These are phyloP conservation scores for Chrysemys picta DNA, from an alignment of 2,113 vertebrate species.

Conservation along the genomic window DNA sequence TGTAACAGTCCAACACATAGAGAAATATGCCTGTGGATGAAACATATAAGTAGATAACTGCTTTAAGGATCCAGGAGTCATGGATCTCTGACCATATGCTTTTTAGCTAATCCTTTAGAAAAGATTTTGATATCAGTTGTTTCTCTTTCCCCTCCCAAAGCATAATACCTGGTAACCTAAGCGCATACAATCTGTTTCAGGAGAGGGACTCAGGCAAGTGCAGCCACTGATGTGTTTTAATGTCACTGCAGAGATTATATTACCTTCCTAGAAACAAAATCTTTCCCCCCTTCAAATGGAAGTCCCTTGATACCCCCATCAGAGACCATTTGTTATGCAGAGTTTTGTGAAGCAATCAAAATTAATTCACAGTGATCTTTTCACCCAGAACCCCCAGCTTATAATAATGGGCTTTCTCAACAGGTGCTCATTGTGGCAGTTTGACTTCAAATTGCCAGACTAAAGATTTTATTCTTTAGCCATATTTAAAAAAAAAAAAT, in stretches of 20 bases:
- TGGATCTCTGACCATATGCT: conserved; percentile 62
- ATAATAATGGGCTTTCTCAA: conserved; percentile 84
- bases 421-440: conserved; percentile 78
- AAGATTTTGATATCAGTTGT: conserved; percentile 81
- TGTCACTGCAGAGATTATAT: conserved; percentile 90
- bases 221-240: conserved; percentile 87
- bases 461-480: conserved; percentile 79
- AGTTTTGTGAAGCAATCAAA: conserved; percentile 81
- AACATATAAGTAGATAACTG: conserved; percentile 42
- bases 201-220: conserved; percentile 82
- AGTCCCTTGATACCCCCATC: conserved; percentile 74
- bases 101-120: conserved; percentile 69
- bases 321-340: conserved; percentile 78
- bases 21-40: conserved; percentile 48
- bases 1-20: background rate
- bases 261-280: conserved; percentile 88
- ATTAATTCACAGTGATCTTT: conserved; percentile 81
- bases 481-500: conserved; percentile 75
- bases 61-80: conserved; percentile 64
- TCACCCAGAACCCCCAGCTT: conserved; percentile 71
- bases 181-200: conserved; percentile 84
- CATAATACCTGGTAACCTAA: conserved; percentile 90
- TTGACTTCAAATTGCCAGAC: conserved; percentile 81
- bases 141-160: conserved; percentile 78
- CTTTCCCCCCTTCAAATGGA: conserved; percentile 73